phyloP scores from a whole-genome alignment of 2,113 vertebrate species.

The Anser brachyrhynchus region DNA sequence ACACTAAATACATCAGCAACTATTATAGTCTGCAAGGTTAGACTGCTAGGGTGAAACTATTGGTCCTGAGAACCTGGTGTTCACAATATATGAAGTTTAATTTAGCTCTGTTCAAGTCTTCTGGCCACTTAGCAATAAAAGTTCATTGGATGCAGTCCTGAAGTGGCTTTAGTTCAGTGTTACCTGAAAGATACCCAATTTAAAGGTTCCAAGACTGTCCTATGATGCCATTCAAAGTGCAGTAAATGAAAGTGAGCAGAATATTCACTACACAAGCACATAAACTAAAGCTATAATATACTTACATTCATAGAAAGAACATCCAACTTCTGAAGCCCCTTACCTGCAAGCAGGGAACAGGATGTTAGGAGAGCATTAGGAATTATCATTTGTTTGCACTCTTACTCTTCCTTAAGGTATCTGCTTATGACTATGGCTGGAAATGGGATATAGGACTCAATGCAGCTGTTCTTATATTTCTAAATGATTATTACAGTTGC shows the following conservation, averaged over 20 bases:
- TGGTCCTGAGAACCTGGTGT: neutral
- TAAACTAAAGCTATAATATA: neutral
- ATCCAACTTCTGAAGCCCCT: neutral
- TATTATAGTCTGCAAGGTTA: neutral
- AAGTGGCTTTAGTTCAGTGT: neutral
- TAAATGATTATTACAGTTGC: neutral
- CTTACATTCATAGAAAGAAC: neutral
- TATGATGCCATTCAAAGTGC: neutral
- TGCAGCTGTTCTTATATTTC: neutral
- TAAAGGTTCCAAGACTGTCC: neutral
- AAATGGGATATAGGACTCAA: neutral
- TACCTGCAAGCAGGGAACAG: neutral
- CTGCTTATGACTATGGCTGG: neutral
- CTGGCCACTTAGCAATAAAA: neutral
- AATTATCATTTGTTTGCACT: neutral
- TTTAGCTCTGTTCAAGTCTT: neutral
- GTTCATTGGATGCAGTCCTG: neutral
- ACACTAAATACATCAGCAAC: neutral
- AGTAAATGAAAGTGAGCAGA: neutral
- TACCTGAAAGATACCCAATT: neutral
- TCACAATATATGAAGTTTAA: neutral
- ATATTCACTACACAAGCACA: neutral
- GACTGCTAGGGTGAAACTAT: neutral
- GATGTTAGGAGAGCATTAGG: neutral
- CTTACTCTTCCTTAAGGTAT: neutral